Percentiles rank a stretch among this genome's conserved stretches.
Conservation (phyloP, 2,888 invertebrate genomes). For the Chouioia cunea region DNA sequence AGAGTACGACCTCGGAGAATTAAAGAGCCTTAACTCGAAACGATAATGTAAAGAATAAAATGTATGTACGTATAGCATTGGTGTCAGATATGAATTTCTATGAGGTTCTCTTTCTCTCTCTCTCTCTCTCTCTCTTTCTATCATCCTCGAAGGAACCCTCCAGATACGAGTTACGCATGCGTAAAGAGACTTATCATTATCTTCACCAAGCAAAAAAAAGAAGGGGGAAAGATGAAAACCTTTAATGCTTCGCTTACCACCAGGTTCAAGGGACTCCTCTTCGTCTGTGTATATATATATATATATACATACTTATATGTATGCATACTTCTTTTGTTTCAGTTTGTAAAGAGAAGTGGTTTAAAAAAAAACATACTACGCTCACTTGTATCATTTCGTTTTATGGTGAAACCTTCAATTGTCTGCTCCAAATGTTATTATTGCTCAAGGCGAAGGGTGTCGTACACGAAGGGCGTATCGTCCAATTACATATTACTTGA, state of each 20-base stretch:
- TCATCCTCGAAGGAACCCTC: background rate
- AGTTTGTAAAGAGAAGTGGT: no score
- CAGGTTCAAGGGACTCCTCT: slow-evolving; percentile 59
- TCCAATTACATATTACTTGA: no score
- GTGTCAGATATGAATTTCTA: no score
- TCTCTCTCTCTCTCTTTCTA: background rate
- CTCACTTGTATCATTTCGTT: background rate
- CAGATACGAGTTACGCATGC: slow-evolving; percentile 48
- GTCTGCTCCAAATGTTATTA: background rate
- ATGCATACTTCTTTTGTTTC: slow-evolving; percentile 40
- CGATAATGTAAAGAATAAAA: no score
- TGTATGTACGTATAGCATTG: no score
- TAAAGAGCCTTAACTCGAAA: no score
- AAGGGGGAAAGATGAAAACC: slow-evolving; percentile 37
- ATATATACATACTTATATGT: no score
- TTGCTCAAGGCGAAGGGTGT: background rate
- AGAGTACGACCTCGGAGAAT: no score
- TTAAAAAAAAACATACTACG: background rate
- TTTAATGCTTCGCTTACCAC: slow-evolving; percentile 58
- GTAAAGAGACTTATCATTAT: slow-evolving; percentile 57
- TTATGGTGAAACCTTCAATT: background rate
- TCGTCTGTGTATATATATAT: no score
- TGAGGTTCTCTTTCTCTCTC: no score
- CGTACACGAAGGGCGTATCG: background rate
- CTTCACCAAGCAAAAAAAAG: slow-evolving; percentile 39